Evolutionary conservation across 1,140 invertebrate species (phyloP).

Genomic region (Euura saliciscinereae): DNA sequence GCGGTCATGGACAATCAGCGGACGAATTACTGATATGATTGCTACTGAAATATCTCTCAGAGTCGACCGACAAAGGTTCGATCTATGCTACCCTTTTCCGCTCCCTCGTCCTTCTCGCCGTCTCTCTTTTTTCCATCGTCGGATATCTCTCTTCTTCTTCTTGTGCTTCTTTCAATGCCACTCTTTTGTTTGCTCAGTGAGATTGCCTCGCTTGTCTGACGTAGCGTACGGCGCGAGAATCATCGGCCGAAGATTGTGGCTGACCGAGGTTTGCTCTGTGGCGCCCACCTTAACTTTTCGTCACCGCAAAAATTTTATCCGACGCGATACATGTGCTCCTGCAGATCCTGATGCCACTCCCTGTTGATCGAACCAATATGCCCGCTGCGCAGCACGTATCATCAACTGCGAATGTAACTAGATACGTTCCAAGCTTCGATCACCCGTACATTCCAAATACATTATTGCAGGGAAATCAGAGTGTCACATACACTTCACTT

Average conservation of each 20-base stretch:
- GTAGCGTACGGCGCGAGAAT: neutral
- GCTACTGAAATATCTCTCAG: slow-evolving; percentile 56
- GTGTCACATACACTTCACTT: too few relatives aligned
- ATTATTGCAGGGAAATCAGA: too few relatives aligned
- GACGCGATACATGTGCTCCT: neutral
- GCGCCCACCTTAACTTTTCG: slow-evolving; percentile 37
- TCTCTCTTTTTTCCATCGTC: too few relatives aligned
- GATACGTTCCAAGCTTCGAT: too few relatives aligned
- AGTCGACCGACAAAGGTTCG: slow-evolving; percentile 52
- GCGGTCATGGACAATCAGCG: slow-evolving; percentile 61
- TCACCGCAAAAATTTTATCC: slow-evolving; percentile 49
- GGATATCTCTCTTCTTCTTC: neutral
- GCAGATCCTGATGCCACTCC: too few relatives aligned
- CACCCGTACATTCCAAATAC: too few relatives aligned
- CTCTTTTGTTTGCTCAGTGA: slow-evolving; percentile 28
- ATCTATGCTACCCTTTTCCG: slow-evolving; percentile 16
- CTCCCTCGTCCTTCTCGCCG: neutral
- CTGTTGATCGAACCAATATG: too few relatives aligned
- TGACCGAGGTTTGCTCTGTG: slow-evolving; percentile 47
- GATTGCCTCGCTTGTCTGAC: slow-evolving; percentile 11
- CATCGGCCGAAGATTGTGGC: slow-evolving; percentile 53
- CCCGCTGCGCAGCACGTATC: too few relatives aligned
- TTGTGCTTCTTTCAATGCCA: neutral
- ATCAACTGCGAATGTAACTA: too few relatives aligned
- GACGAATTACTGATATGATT: slow-evolving; percentile 61